Evolutionary conservation across 2,113 vertebrate species (phyloP), one percentile per base, ranked within the genome.

Genomic region (Urocolius indicus): DNA sequence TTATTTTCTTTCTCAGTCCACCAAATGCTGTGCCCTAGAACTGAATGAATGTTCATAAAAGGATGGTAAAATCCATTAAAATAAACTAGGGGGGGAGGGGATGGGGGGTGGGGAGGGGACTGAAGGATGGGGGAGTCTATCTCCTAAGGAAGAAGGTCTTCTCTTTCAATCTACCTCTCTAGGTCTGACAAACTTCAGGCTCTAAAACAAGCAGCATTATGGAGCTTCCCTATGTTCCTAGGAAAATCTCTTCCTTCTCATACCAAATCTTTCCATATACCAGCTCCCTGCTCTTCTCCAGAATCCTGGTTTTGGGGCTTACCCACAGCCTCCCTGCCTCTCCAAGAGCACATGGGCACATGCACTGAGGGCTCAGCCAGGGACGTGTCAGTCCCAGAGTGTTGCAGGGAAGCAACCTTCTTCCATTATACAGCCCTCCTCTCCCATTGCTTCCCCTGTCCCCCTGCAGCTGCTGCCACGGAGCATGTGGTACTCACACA

Each of bases 141-240:
- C 52, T 65, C 43, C 52, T 82, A 65, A 19, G 1, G 1, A 67
- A 62, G 54, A 14, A 4, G 5, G 29, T 17, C 26, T 22, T 23
- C 36, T 90, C 49, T 59, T 68, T 29, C 16, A 43, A 29, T 19
- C 48, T 41, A 61, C 7, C 34, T 62, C 29, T 51, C 6, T 0
- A 41, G 41, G 32, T 55, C 34, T 73, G 54, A 58, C 29, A 72
- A 52, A 46, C 26, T 41, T 69, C 0, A 1, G 19, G 21, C 29
- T 13, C 55, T 46, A 67, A 26, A 21, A 32, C 9, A 29, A 36
- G 32, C 76, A 77, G 59, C 11, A 43, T 32, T 29, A 43, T 68
- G 21, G 21, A 62, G 18, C 29, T 24, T 29, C 38, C 18, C 13
- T 55, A 10, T 1, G 0, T 72, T 41, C 0, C 0, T 5, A 16